Percentiles rank a stretch among this genome's conserved stretches.
Conservation (phyloP, 2,113 vertebrate genomes). For the Kryptolebias marmoratus region DNA sequence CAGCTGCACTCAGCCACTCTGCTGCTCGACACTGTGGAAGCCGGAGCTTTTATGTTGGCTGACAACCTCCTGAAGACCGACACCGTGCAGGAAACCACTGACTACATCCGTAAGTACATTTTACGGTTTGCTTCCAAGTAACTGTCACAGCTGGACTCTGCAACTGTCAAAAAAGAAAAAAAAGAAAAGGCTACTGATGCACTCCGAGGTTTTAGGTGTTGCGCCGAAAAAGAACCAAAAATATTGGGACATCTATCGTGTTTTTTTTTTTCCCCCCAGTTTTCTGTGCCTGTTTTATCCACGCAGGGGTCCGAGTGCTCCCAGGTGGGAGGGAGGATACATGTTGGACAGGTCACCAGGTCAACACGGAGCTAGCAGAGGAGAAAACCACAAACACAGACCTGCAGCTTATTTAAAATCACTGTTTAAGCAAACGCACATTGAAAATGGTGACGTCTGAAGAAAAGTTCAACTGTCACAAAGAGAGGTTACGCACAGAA, state of each 20-base stretch:
- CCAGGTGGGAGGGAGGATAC: background rate
- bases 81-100: constrained; percentile 93
- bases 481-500: too few species aligned
- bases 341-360: background rate
- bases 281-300: background rate
- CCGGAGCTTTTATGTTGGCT: constrained; percentile 96
- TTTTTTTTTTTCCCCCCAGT: background rate
- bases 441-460: too few species aligned
- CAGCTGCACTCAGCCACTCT: constrained; percentile 96
- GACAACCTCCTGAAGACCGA: constrained; percentile 99
- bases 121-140: constrained; percentile 1
- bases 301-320: background rate
- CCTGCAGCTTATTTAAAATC: background rate
- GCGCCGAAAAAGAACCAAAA: background rate
- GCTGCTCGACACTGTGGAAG: constrained; percentile 95
- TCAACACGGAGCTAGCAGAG: background rate
- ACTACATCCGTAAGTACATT: constrained; percentile 94
- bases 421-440: too few species aligned
- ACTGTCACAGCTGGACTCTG: constrained; percentile 16
- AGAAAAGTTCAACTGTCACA: too few species aligned
- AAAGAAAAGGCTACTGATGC: constrained; percentile 13
- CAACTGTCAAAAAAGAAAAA: constrained; percentile 12
- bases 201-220: constrained; percentile 6
- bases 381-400: background rate
- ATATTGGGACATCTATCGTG: background rate